Evolutionary conservation across 2,888 invertebrate species (phyloP).

Genomic region (Chloroclysta siterata): DNA sequence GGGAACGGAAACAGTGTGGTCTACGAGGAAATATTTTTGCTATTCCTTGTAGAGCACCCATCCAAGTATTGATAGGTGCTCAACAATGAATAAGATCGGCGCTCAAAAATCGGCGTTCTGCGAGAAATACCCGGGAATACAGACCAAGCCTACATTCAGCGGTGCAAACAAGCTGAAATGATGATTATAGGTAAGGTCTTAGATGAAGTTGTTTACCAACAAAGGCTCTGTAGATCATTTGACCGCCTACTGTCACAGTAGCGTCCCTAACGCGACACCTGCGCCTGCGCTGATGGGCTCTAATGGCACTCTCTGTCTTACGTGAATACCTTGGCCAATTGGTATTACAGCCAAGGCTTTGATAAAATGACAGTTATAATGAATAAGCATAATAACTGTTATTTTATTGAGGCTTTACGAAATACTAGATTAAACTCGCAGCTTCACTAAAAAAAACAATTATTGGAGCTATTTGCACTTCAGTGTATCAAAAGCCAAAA

Average conservation of each 20-base stretch:
- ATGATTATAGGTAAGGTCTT: background rate
- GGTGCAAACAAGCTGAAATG: background rate
- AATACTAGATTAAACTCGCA: background rate
- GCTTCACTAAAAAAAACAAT: too few species aligned
- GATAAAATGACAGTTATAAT: background rate
- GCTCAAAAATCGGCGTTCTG: too few species aligned
- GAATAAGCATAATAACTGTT: background rate
- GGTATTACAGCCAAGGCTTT: conserved; percentile 10
- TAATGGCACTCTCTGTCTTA: conserved; percentile 66
- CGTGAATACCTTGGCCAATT: conserved; percentile 57
- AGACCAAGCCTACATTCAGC: too few species aligned
- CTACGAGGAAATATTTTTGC: too few species aligned
- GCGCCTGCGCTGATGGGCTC: conserved; percentile 62
- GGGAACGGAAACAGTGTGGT: too few species aligned
- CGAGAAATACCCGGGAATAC: too few species aligned
- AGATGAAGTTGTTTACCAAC: conserved; percentile 14
- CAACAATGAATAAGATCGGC: too few species aligned
- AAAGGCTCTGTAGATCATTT: conserved; percentile 7
- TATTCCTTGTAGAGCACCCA: too few species aligned
- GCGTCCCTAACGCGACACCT: conserved; percentile 76
- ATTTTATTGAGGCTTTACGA: background rate
- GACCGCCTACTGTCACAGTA: conserved; percentile 59
- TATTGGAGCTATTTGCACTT: too few species aligned
- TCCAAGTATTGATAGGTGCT: too few species aligned
- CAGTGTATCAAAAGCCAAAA: too few species aligned